Percentiles rank a stretch among this genome's conserved stretches.
phyloP scores from a whole-genome alignment of 2,888 invertebrate species.

The Ochlodes sylvanus region DNA sequence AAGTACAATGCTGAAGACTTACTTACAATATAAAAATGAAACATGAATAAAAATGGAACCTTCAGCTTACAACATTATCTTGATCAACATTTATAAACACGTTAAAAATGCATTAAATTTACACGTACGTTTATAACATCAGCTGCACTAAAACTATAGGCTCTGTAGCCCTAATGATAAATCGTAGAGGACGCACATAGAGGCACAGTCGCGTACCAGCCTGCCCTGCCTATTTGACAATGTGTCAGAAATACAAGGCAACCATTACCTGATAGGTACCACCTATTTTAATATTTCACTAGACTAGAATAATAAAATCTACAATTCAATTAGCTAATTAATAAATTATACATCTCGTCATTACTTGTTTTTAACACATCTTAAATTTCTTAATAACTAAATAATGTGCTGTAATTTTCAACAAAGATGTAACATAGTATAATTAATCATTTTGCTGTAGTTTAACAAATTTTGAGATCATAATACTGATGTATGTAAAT shows the following conservation, averaged over 20 bases:
- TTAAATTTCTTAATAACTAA: no score
- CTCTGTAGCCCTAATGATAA: slow-evolving; percentile 33
- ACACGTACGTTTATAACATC: slow-evolving; percentile 30
- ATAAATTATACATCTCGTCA: no score
- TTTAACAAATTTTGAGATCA: not conserved
- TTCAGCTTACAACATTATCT: slow-evolving; percentile 18
- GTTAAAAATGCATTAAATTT: slow-evolving; percentile 27
- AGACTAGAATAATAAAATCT: slow-evolving; percentile 15
- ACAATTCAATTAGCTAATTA: slow-evolving; percentile 1
- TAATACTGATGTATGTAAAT: no score
- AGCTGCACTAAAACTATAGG: slow-evolving; percentile 21
- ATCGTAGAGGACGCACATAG: slow-evolving; percentile 45
- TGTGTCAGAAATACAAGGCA: slow-evolving; percentile 2
- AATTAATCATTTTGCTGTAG: no score
- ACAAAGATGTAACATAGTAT: no score
- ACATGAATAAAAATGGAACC: not conserved
- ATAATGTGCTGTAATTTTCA: no score
- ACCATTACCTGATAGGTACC: slow-evolving; percentile 1
- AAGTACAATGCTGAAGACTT: not conserved
- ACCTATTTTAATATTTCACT: not conserved
- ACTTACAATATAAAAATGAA: not conserved
- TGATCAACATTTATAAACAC: slow-evolving; percentile 35
- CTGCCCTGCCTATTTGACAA: not conserved
- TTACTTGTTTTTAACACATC: no score
- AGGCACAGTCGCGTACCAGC: slow-evolving; percentile 50